phyloP scores from a whole-genome alignment of 1,140 invertebrate species.

The Metaphire vulgaris region DNA sequence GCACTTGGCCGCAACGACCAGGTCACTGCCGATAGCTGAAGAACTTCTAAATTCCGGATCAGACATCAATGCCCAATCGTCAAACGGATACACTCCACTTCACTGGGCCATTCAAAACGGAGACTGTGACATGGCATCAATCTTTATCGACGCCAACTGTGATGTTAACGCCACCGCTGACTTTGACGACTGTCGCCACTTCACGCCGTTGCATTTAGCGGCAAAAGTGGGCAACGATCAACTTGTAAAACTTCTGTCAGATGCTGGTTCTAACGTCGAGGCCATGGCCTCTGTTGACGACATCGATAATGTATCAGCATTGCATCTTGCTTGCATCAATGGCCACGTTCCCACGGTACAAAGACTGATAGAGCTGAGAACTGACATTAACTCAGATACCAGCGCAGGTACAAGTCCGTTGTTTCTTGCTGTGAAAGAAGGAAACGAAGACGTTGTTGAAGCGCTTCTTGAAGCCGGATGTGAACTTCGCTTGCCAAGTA shows the following conservation, averaged over 20 bases:
- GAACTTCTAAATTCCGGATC: conserved; percentile 61
- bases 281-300: conserved; percentile 38
- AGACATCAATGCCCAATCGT: conserved; percentile 76
- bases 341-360: conserved; percentile 14
- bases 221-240: conserved; percentile 89
- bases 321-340: conserved; percentile 18
- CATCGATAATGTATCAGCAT: conserved; percentile 3
- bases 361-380: conserved; percentile 21
- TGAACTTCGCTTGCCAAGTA: conserved; percentile 5
- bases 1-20: conserved; percentile 23
- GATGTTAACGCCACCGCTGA: neutral
- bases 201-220: conserved; percentile 92
- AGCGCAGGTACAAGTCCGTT: conserved; percentile 19
- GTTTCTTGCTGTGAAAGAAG: conserved; percentile 27
- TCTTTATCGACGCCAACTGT: conserved; percentile 69
- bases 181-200: conserved; percentile 17
- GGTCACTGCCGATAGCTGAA: conserved; percentile 6
- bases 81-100: conserved; percentile 77
- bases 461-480: conserved; percentile 21
- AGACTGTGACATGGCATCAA: conserved; percentile 87
- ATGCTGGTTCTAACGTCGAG: conserved; percentile 89
- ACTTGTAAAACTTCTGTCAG: conserved; percentile 77
- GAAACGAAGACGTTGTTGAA: conserved; percentile 18
- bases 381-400: conserved; percentile 24
- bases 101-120: conserved; percentile 92